Evolutionary conservation across 2,888 invertebrate species (phyloP), one percentile per base, ranked within the genome.

Genomic region (Papilio elwesi): DNA sequence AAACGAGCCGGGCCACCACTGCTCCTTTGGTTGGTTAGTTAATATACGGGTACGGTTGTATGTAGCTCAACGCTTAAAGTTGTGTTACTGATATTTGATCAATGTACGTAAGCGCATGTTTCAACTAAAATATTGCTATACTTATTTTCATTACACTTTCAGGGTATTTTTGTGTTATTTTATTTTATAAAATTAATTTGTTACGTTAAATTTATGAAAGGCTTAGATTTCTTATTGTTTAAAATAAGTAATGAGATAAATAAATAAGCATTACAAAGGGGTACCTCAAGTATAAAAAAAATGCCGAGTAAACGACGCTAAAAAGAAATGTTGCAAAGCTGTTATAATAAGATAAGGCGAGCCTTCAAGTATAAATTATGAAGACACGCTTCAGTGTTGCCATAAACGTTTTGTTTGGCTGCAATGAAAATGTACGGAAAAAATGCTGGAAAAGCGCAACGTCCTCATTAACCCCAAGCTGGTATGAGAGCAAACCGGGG

Each of bases 391-490:
- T 67, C 70, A 36, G 71, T 74, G 68, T 65, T 71, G 76, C 78
- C 73, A 74, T 77, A 79, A 79, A 81, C 76, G 78, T 79, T 83
- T 79, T 80, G 78, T 80, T 81, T 78, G 78, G n/a, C 51, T 69
- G 63, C 65, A 70, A 73, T 73, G 51, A 73, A 71, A 69, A 57
- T 73, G 68, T 73, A 69, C 73, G 36, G 57, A 73, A 76, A 77
- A 80, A 62, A 80, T 78, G 75, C 78, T 75, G 74, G 78, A 81
- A 85, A 78, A 77, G 84, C 80, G 82, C 84, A 85, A 81, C 78
- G 80, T 76, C 78, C 84, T 86, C 85, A 87, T 86, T 87, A 86
- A 85, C 84, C 82, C 77, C 79, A 62, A 26, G 74, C 71, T 74
- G 73, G 75, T 64, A 68, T 43, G 63, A 68, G 74, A 68, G 74